phyloP scores from a whole-genome alignment of 2,113 vertebrate genomes.

The Syrmaticus mikado region DNA sequence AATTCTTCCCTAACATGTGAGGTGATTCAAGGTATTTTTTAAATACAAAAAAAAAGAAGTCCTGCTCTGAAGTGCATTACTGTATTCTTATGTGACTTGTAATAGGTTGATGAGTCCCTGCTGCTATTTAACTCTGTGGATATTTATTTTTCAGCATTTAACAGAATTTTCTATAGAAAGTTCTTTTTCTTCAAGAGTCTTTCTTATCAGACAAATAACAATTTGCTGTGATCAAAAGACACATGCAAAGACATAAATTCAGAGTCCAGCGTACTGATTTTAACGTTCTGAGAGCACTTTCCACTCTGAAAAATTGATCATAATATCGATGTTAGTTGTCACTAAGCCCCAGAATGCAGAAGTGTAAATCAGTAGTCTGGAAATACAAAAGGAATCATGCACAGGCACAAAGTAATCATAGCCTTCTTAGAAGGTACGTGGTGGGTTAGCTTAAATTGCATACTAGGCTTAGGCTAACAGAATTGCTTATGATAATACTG shows the following conservation, averaged over 20 bases:
- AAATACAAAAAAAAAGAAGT: neutral
- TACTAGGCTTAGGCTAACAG: neutral
- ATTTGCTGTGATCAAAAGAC: neutral
- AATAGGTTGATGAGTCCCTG: neutral
- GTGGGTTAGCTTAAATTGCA: neutral
- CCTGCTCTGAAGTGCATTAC: neutral
- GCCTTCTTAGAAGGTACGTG: neutral
- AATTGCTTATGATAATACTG: neutral
- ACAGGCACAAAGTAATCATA: constrained; percentile 19
- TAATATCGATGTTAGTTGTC: neutral
- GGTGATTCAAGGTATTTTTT: neutral
- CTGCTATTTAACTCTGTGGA: neutral
- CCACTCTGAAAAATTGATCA: neutral
- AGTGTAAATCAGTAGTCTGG: neutral
- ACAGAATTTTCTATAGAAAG: neutral
- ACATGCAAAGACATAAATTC: neutral
- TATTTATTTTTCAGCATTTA: neutral
- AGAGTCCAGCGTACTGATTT: neutral
- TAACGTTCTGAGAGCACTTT: constrained; percentile 1
- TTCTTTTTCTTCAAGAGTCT: neutral
- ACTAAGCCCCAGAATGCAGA: neutral
- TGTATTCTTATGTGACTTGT: neutral
- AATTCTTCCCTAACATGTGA: neutral
- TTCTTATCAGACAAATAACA: neutral
- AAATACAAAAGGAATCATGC: constrained; percentile 11